phyloP scores from a whole-genome alignment of 2,888 invertebrate species.

The Tanytarsus gracilentus region DNA sequence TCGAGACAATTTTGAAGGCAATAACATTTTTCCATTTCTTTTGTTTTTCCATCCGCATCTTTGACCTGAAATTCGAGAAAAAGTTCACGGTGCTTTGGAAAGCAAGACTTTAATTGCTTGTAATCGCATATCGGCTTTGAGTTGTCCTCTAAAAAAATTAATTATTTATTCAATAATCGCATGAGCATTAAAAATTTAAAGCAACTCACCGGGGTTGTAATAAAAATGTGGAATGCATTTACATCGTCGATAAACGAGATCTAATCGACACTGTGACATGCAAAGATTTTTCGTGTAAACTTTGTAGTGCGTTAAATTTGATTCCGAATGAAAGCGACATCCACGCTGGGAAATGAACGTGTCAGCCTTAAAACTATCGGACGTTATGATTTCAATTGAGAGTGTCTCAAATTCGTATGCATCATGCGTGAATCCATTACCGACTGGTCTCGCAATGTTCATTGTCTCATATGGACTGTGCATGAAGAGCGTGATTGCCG shows the following conservation, averaged over 20 bases:
- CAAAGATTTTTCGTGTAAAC: constrained; percentile 40
- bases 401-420: constrained; percentile 35
- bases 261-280: constrained; percentile 40
- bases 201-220: constrained; percentile 37
- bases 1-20: constrained; percentile 40
- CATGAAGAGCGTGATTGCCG: constrained; percentile 7
- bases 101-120: constrained; percentile 35
- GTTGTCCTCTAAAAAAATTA: constrained; percentile 34
- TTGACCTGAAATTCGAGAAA: constrained; percentile 29
- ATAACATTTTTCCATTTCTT: constrained; percentile 32
- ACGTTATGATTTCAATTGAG: constrained; percentile 36
- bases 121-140: constrained; percentile 38
- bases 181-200: not conserved
- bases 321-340: constrained; percentile 40
- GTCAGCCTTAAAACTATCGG: constrained; percentile 34
- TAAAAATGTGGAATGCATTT: constrained; percentile 44
- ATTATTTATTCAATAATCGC: too few relatives aligned
- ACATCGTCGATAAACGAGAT: constrained; percentile 38
- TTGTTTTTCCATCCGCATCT: not conserved
- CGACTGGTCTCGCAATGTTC: constrained; percentile 36
- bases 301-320: constrained; percentile 40
- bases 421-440: constrained; percentile 34
- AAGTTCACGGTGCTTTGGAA: constrained; percentile 32
- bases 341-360: constrained; percentile 38
- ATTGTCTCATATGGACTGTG: constrained; percentile 37